Evolutionary conservation across 2,888 invertebrate genomes (phyloP).

Genomic region (Venusia cambrica): DNA sequence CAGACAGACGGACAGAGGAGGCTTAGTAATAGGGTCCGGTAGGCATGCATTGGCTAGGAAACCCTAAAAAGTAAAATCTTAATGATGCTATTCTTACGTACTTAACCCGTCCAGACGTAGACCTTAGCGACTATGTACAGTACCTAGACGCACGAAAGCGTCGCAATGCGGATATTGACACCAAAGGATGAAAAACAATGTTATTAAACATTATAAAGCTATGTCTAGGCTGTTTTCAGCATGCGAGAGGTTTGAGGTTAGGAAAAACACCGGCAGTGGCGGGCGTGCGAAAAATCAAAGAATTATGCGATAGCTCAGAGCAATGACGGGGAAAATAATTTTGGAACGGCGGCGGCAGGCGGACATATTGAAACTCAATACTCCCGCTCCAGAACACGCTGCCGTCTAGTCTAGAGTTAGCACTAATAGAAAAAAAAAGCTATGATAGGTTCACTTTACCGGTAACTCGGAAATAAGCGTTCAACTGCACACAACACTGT

Average conservation of each 20-base stretch:
- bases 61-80: conserved; percentile 19
- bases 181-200: conserved; percentile 21
- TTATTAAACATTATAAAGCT: conserved; percentile 30
- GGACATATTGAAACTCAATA: conserved; percentile 75
- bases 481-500: conserved; percentile 66
- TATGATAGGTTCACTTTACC: conserved; percentile 54
- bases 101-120: conserved; percentile 18
- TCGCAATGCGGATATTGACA: conserved; percentile 31
- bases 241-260: conserved; percentile 57
- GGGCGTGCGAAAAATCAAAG: conserved; percentile 39
- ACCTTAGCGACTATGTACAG: conserved; percentile 11
- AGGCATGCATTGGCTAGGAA: too few species aligned
- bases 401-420: conserved; percentile 43
- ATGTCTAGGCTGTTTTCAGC: conserved; percentile 14
- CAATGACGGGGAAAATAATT: conserved; percentile 58
- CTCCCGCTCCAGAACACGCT: conserved; percentile 56
- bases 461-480: conserved; percentile 58
- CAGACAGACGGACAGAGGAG: too few species aligned
- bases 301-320: conserved; percentile 35
- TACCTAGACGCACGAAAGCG: conserved; percentile 13
- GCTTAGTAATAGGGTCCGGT: too few species aligned
- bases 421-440: conserved; percentile 40
- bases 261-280: conserved; percentile 46
- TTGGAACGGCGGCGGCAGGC: conserved; percentile 59
- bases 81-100: conserved; percentile 15